Base-by-base conservation (phyloP, 2,888 invertebrate species). In the Caenorhabditis imperialis region DNA sequence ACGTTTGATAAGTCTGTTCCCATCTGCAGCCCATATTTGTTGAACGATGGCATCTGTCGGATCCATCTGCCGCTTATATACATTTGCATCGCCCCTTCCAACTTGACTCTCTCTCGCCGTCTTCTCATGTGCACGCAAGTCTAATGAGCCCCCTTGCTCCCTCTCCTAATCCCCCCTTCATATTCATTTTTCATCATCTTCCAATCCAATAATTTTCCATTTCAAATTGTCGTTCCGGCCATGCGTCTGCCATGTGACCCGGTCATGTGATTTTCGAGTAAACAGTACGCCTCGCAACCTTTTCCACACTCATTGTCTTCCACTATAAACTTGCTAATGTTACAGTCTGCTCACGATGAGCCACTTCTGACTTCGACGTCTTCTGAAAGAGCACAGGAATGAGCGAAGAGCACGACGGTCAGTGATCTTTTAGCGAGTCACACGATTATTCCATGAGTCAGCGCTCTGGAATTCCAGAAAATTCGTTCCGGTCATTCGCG, bases 191-290 rank as follows among this genome's bases (percentile, higher is more conserved):
- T 30, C 6, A 7, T 30, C 30, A 30, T 30, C 10, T 30, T 30
- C 30, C n/a, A n/a, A n/a, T n/a, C n/a, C n/a, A n/a, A n/a, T n/a
- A n/a, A n/a, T n/a, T n/a, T n/a, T n/a, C n/a, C n/a, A n/a, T n/a
- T n/a, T n/a, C n/a, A n/a, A n/a, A n/a, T n/a, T n/a, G n/a, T n/a
- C n/a, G n/a, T n/a, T 44, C 6, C 18, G 38, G 42, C 35, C 62
- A 53, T 45, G 53, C 54, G 63, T 23, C 50, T 48, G 55, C 57
- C 65, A 65, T 65, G 57, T 65, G 65, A 65, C n/a, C 55, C 12
- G 35, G 23, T 50, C 65, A 55, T 57, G 57, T 65, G 65, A 65
- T 63, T 45, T 44, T 65, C 65, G 35, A 65, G 65, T 65, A 65
- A 65, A 65, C 65, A 65, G 57, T 65, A 55, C 61, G 35, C 30